phyloP scores from a whole-genome alignment of 1,140 invertebrate genomes.

The Galleria mellonella region DNA sequence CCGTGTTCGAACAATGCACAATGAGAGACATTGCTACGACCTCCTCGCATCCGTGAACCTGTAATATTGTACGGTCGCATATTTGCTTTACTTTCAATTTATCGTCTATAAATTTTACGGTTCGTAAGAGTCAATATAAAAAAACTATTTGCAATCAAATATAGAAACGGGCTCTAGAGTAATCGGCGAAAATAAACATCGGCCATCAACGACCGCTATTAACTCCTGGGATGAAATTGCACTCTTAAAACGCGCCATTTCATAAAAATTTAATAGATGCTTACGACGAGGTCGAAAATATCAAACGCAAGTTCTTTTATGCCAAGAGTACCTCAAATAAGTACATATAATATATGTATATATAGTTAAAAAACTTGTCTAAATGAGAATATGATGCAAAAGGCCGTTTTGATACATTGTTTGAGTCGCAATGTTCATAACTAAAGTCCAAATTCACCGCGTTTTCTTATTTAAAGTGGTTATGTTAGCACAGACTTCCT shows the following conservation, averaged over 20 bases:
- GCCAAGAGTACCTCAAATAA: too few species aligned
- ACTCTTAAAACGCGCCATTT: slow-evolving; percentile 8
- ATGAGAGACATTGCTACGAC: slow-evolving; percentile 51
- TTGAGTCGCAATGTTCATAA: too few species aligned
- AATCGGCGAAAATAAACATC: neutral
- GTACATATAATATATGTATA: too few species aligned
- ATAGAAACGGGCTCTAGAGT: neutral
- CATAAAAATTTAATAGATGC: slow-evolving; percentile 16
- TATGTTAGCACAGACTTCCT: too few species aligned
- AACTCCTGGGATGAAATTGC: neutral
- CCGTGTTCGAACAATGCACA: slow-evolving; percentile 51
- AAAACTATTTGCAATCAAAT: too few species aligned
- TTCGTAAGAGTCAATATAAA: neutral
- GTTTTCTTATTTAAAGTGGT: too few species aligned
- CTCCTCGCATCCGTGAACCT: slow-evolving; percentile 47
- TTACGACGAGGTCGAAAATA: slow-evolving; percentile 12
- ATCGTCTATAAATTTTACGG: slow-evolving; percentile 7
- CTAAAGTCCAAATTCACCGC: too few species aligned
- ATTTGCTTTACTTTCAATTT: too few species aligned
- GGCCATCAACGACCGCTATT: neutral
- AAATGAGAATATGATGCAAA: too few species aligned
- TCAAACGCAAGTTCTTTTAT: slow-evolving; percentile 3
- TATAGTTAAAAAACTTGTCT: too few species aligned
- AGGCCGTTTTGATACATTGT: too few species aligned
- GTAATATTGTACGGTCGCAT: neutral